Evolutionary conservation across 1,140 invertebrate species (phyloP), one percentile per base, ranked within the genome.

Genomic region (Centruroides sculpturatus): DNA sequence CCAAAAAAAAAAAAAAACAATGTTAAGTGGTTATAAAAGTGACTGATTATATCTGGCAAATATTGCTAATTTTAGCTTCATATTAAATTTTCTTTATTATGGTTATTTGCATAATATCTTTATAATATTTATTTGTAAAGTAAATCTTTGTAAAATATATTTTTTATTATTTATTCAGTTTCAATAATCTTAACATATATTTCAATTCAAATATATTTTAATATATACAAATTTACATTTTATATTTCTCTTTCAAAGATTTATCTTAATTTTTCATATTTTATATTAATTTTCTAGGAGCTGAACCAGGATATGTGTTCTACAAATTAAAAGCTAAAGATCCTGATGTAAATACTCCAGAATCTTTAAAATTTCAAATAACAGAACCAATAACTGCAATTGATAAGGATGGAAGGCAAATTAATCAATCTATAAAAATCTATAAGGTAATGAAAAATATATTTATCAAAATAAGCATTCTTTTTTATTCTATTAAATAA

Each of bases 351-450:
- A 68, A 66, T 59, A 79, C 80, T 52, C 77, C 78, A 3, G 81
- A 83, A 53, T 82, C 83, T 6, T 71, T 93, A 12, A 79, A 83
- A 66, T 92, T 82, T 66, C 82, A 81, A 1, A 78, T 85, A 52
- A 81, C 81, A 7, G 84, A 86, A 66, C 82, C 81, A 34, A 83
- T 84, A 10, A 82, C 83, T 1, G 89, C 87, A 5, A 82, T 90
- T 34, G 85, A 89, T 67, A 85, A 86, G 67, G 83, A 88, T 71
- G 89, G 89, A 54, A 84, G 85, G 63, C 81, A 83, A 34, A 7
- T 53, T 6, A 3, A 23, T 53, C 41, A 41, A 41, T 53, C 51
- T 6, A 36, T 36, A 34, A 36, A 53, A 36, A 36, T 6, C 8
- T 53, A 34, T 8, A 53, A 53, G 8, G 51, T 53, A 51, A 53